Evolutionary conservation across 2,888 invertebrate genomes (phyloP), one percentile per base, ranked within the genome.

Genomic region (Alloscopus bannaensis): DNA sequence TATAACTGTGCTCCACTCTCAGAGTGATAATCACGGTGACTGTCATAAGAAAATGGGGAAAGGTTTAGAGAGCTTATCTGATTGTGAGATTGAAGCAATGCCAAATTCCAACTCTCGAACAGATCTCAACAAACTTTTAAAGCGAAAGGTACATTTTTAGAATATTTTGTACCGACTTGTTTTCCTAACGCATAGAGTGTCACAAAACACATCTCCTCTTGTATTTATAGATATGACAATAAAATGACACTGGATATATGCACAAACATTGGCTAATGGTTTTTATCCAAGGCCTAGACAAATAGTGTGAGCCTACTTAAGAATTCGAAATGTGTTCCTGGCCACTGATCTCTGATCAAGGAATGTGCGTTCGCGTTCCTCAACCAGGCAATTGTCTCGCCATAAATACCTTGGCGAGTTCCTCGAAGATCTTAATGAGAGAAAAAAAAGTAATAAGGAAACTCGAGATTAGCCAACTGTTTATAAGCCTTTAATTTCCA

Each of bases 401-500:
- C n/a, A n/a, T n/a, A n/a, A n/a, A n/a, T n/a, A n/a, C n/a, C 36
- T 45, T 45, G n/a, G 8, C 18, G 13, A 45, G 20, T 18, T 20
- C 36, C 60, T 16, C 36, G 20, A 47, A n/a, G n/a, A 45, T 42
- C 45, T 28, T 62, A 3, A 40, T 22, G 11, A 11, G 55, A 11
- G 55, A 28, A 18, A 45, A 45, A 59, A 62, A 62, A 62, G 31
- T 22, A 29, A 18, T 18, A 59, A 55, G 50, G 24, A 16, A 1
- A 50, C 31, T n/a, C n/a, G n/a, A n/a, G n/a, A n/a, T n/a, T n/a
- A n/a, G n/a, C n/a, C n/a, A n/a, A n/a, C n/a, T n/a, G n/a, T n/a
- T n/a, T n/a, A n/a, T n/a, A n/a, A n/a, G n/a, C n/a, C n/a, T 31
- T 57, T 71, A 65, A 71, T 78, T 78, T 71, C 47, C 78, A 71